These are phyloP conservation scores for Scortum barcoo DNA, from an alignment of 2,113 vertebrate species.

Conservation along the genomic window DNA sequence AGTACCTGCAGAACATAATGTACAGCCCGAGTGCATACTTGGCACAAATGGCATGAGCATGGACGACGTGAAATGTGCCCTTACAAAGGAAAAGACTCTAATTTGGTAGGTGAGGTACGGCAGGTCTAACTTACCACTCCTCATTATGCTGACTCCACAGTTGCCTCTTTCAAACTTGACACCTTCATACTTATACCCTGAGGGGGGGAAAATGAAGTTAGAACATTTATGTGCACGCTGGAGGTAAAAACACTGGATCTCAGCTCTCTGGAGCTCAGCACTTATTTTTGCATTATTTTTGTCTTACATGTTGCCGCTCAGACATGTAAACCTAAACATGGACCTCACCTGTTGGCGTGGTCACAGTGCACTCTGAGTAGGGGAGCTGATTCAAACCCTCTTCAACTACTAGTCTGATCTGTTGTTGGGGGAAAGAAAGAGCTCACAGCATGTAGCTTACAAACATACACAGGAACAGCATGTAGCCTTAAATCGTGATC, in stretches of 20 bases:
- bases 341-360: constrained; percentile 93
- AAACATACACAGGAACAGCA: neutral
- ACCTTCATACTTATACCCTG: constrained; percentile 98
- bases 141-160: constrained; percentile 99
- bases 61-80: neutral
- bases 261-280: neutral
- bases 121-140: constrained; percentile 89
- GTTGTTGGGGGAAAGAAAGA: constrained; percentile 31
- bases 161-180: constrained; percentile 99
- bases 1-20: constrained; percentile 15
- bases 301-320: neutral
- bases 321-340: neutral
- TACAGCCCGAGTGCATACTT: constrained; percentile 4
- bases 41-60: constrained; percentile 21
- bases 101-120: constrained; percentile 20
- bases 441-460: neutral
- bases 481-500: constrained; percentile 61
- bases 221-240: constrained; percentile 19
- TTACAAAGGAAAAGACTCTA: constrained; percentile 15
- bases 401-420: constrained; percentile 98
- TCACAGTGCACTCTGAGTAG: constrained; percentile 96
- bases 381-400: constrained; percentile 98
- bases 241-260: neutral
- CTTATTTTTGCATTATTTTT: neutral
- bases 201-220: constrained; percentile 51